phyloP scores from a whole-genome alignment of 2,797 vertebrate species.

The Premnoplex brunnescens region DNA sequence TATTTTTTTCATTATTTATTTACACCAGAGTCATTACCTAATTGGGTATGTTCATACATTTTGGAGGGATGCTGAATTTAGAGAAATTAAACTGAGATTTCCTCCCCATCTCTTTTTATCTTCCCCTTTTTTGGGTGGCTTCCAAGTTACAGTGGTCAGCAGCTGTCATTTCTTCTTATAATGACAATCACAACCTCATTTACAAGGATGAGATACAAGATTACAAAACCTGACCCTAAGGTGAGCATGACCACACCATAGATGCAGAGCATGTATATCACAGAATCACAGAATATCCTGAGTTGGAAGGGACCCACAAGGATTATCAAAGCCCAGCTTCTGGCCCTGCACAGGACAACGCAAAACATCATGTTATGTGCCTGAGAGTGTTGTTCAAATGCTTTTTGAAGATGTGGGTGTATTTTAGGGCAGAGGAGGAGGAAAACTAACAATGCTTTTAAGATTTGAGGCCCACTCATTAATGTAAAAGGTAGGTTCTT shows the following conservation, averaged over 20 bases:
- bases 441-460: not conserved
- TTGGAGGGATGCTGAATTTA: not conserved
- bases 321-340: not conserved
- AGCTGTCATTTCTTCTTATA: not conserved
- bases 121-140: not conserved
- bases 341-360: not conserved
- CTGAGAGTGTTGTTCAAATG: not conserved
- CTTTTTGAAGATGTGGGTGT: not conserved
- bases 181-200: not conserved
- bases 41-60: not conserved
- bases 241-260: not conserved
- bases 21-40: not conserved
- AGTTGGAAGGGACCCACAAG: not conserved
- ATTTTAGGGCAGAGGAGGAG: not conserved
- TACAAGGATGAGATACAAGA: not conserved
- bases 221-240: not conserved
- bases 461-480: conserved; percentile 13
- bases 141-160: not conserved
- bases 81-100: not conserved
- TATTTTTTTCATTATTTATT: not conserved
- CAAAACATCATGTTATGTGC: not conserved
- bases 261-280: not conserved
- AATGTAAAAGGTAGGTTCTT: not conserved
- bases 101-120: not conserved
- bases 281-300: not conserved